Evolutionary conservation across 1,140 invertebrate genomes (phyloP).

Genomic region (Diorhabda elongata): DNA sequence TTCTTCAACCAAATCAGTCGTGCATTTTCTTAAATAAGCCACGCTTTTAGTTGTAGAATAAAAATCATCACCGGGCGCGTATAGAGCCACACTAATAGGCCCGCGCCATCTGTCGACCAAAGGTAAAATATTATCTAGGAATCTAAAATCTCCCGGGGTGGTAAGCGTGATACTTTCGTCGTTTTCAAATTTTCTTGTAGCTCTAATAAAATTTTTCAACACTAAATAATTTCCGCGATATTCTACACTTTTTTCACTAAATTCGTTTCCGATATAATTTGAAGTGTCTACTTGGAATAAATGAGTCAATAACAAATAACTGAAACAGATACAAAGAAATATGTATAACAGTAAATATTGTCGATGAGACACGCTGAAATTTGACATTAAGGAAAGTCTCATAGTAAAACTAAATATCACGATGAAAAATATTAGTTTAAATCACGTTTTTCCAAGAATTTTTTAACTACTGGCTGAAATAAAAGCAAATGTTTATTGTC

Average conservation of each 20-base stretch:
- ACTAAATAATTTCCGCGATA: constrained; percentile 80
- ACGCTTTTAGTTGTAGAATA: constrained; percentile 55
- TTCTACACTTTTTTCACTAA: constrained; percentile 8
- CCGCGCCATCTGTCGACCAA: constrained; percentile 49
- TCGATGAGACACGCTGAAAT: too few species aligned
- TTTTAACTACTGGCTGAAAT: too few species aligned
- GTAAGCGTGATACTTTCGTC: constrained; percentile 67
- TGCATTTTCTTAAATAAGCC: constrained; percentile 56
- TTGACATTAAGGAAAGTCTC: too few species aligned
- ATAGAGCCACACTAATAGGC: constrained; percentile 65
- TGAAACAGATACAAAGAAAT: too few species aligned
- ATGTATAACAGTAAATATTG: too few species aligned
- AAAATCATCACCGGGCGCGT: constrained; percentile 66
- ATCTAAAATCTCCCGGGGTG: constrained; percentile 61
- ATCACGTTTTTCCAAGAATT: too few species aligned
- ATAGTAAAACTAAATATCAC: too few species aligned
- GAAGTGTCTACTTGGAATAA: too few species aligned
- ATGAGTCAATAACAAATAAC: too few species aligned
- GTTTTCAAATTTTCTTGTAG: constrained; percentile 48
- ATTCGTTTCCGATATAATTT: background rate
- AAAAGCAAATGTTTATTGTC: too few species aligned
- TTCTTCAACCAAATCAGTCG: constrained; percentile 50
- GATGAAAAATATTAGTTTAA: too few species aligned
- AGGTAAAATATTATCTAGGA: constrained; percentile 39
- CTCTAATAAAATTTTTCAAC: constrained; percentile 75